These are phyloP conservation scores for Scelioninae gen. 2 DNA, from an alignment of 2,888 invertebrate genomes.

Conservation along the genomic window DNA sequence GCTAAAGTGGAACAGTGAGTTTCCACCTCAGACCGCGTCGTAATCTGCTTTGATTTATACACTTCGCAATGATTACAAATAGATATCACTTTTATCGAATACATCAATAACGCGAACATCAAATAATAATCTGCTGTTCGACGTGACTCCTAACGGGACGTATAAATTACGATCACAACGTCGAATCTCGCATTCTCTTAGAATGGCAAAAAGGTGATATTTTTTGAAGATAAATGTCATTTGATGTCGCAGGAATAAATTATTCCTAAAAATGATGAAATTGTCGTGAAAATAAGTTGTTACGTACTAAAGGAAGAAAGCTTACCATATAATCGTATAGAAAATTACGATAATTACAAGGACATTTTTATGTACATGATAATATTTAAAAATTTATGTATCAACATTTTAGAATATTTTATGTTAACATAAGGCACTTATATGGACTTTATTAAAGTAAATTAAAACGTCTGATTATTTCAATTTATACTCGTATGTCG, in stretches of 20 bases:
- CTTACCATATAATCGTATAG: too few species aligned
- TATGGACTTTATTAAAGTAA: too few species aligned
- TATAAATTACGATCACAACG: conserved; percentile 43
- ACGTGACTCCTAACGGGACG: conserved; percentile 50
- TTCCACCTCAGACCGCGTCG: conserved; percentile 33
- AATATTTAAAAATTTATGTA: too few species aligned
- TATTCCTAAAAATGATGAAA: not conserved
- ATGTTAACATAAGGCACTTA: too few species aligned
- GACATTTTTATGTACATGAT: too few species aligned
- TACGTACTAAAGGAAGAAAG: too few species aligned
- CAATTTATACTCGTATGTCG: too few species aligned
- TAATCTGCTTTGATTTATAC: conserved; percentile 58
- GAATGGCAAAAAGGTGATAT: conserved; percentile 25
- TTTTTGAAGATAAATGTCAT: conserved; percentile 38
- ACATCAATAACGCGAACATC: conserved; percentile 51
- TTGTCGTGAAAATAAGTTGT: too few species aligned
- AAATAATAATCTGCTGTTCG: conserved; percentile 49
- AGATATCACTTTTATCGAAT: conserved; percentile 55
- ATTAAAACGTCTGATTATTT: too few species aligned
- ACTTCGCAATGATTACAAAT: conserved; percentile 57
- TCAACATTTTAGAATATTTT: too few species aligned
- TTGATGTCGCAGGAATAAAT: conserved; percentile 23
- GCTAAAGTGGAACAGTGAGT: conserved; percentile 55
- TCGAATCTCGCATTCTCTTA: conserved; percentile 23
- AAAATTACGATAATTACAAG: too few species aligned